A percentile compares a stretch with the other conserved stretches of the same genome.
These are phyloP conservation scores for Polyommatus icarus DNA, from an alignment of 2,888 invertebrate genomes.

Conservation along the genomic window DNA sequence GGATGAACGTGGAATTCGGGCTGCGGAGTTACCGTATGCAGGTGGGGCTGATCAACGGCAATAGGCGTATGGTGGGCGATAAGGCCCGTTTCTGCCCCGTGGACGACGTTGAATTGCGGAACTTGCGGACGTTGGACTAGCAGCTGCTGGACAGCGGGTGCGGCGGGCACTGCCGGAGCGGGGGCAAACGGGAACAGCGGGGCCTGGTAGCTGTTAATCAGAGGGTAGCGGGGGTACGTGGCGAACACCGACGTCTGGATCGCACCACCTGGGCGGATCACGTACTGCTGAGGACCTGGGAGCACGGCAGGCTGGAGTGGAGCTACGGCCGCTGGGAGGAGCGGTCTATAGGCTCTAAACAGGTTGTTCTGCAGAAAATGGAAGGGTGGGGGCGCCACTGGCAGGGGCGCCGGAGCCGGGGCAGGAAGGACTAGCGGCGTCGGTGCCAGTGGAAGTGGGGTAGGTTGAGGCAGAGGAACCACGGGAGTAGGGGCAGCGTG, in stretches of 20 bases:
- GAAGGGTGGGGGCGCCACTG: slow-evolving; percentile 50
- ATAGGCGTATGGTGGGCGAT: slow-evolving; percentile 51
- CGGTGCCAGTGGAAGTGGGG: slow-evolving; percentile 55
- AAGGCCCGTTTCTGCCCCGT: slow-evolving; percentile 50
- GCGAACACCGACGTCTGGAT: slow-evolving; percentile 71
- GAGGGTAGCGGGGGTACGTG: slow-evolving; percentile 69
- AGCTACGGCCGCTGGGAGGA: slow-evolving; percentile 51
- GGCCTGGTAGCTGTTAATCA: slow-evolving; percentile 57
- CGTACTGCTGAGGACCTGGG: slow-evolving; percentile 50
- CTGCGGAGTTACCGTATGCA: slow-evolving; percentile 41
- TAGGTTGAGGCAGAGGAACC: slow-evolving; percentile 54
- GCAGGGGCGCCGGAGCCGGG: slow-evolving; percentile 48
- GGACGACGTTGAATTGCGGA: slow-evolving; percentile 54
- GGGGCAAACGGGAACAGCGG: slow-evolving; percentile 49
- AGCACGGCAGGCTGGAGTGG: slow-evolving; percentile 53
- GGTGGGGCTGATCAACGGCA: slow-evolving; percentile 47
- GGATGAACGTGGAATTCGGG: slow-evolving; percentile 44
- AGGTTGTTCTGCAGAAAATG: slow-evolving; percentile 54
- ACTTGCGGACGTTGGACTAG: slow-evolving; percentile 56
- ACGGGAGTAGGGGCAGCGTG: slow-evolving; percentile 47
- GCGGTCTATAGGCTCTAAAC: slow-evolving; percentile 50
- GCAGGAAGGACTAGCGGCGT: slow-evolving; percentile 49
- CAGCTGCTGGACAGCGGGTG: slow-evolving; percentile 46
- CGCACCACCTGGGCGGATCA: slow-evolving; percentile 69
- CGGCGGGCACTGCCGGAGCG: slow-evolving; percentile 41